Conservation (phyloP, 2,113 vertebrate species). For the Perccottus glenii region DNA sequence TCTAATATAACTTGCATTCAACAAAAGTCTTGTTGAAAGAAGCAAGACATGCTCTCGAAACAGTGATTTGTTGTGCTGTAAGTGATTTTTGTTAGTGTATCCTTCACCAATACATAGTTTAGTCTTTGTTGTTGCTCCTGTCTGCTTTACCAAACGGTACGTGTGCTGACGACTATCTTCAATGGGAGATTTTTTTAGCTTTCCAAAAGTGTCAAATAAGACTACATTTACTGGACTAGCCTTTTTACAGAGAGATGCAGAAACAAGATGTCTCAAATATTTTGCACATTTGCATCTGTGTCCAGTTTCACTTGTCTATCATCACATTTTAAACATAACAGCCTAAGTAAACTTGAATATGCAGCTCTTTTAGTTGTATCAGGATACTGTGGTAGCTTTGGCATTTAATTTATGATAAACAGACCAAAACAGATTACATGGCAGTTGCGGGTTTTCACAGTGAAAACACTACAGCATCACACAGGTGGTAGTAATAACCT, state of each 20-base stretch:
- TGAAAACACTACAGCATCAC: background rate
- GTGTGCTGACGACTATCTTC: background rate
- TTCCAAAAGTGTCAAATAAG: background rate
- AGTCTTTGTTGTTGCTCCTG: too few species aligned
- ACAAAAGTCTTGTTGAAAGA: too few species aligned
- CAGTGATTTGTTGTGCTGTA: too few species aligned
- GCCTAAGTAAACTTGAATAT: background rate
- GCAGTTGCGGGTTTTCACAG: too few species aligned
- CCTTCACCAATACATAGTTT: too few species aligned
- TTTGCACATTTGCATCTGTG: background rate
- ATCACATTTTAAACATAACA: background rate
- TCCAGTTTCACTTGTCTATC: slow-evolving; percentile 3
- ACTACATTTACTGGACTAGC: background rate
- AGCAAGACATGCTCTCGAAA: too few species aligned
- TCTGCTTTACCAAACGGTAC: background rate
- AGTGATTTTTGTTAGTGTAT: too few species aligned
- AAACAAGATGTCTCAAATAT: background rate
- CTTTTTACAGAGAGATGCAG: background rate
- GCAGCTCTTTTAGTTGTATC: background rate
- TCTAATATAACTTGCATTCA: too few species aligned
- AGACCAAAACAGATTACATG: too few species aligned
- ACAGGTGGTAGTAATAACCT: background rate
- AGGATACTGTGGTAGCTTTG: background rate
- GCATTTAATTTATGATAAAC: background rate
- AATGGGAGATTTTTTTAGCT: background rate